Evolutionary conservation across 2,797 vertebrate species (phyloP).

Genomic region (Micropoecilia bifurca): DNA sequence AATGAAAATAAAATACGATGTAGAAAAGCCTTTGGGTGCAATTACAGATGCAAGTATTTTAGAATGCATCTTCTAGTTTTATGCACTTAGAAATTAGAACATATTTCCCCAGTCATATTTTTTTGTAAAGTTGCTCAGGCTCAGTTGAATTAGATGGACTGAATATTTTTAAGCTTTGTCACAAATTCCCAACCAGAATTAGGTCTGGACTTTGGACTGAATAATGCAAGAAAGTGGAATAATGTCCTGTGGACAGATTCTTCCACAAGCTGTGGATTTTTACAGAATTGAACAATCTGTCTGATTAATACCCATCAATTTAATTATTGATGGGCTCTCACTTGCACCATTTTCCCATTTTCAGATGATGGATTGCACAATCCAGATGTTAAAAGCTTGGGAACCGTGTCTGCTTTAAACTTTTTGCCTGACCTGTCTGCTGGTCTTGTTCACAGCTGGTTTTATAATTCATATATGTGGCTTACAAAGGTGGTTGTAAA

Average conservation of each 20-base stretch:
- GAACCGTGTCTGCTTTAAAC: background rate
- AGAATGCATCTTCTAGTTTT: background rate
- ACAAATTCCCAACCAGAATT: background rate
- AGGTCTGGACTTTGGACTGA: background rate
- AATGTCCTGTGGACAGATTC: background rate
- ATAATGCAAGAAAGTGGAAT: too few species aligned
- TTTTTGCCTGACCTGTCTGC: background rate
- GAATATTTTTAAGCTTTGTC: background rate
- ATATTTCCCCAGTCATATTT: background rate
- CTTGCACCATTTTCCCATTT: background rate
- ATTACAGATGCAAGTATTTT: background rate
- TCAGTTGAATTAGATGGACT: background rate
- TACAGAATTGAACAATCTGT: background rate
- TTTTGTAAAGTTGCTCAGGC: background rate
- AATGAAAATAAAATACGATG: background rate
- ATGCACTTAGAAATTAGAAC: background rate
- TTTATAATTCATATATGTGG: background rate
- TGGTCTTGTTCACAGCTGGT: background rate
- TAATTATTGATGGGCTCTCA: background rate
- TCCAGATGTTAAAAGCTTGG: background rate
- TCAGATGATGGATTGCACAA: background rate
- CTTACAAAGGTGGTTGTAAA: background rate
- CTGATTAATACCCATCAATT: background rate
- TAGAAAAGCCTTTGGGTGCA: background rate
- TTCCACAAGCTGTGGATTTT: background rate